Base-by-base conservation (phyloP, 2,888 invertebrate genomes). In the Nematopogon swammerdamellus region DNA sequence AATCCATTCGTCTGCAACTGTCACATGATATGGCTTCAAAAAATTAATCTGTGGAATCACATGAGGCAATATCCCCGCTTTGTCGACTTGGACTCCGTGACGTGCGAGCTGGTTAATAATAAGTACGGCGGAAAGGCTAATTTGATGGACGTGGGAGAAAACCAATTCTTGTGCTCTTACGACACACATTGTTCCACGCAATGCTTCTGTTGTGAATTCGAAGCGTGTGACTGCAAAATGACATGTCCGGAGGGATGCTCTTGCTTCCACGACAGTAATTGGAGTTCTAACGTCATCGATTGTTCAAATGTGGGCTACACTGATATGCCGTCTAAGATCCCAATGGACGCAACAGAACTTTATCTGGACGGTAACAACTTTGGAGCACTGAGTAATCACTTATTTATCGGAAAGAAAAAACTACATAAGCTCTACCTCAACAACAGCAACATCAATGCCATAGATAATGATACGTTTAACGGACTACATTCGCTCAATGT, bases 171-270 rank as follows among this genome's bases (percentile, higher is more conserved):
- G 58, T 92, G 92, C 67, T 85, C 85, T 14, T 92, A 92, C 72
- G 86, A 87, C 63, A 85, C 87, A 48, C 89, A 91, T 66, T 93
- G 93, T 70, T 91, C 91, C 62, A 86, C 91, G 14, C 80, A 89
- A 54, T 93, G 93, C 65, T 89, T 90, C 63, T 94, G 93, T 67
- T 93, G 93, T 65, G 91, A 92, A 60, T 93, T 89, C 70, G 91
- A 91, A 66, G 91, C 90, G 44, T 93, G 93, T 65, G 93, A 93
- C 69, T 93, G 93, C 70, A 89, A 91, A 76, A 92, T 92, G 88
- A 88, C 89, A 43, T 93, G 93, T 60, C 93, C 93, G 14, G 84
- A 85, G 61, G 88, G 88, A 60, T 93, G 93, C 69, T 87, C 87
- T 47, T 93, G 93, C 65, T 92, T 87, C 67, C 90, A 91, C 67